phyloP scores from a whole-genome alignment of 2,888 invertebrate species.

The Empis livida region DNA sequence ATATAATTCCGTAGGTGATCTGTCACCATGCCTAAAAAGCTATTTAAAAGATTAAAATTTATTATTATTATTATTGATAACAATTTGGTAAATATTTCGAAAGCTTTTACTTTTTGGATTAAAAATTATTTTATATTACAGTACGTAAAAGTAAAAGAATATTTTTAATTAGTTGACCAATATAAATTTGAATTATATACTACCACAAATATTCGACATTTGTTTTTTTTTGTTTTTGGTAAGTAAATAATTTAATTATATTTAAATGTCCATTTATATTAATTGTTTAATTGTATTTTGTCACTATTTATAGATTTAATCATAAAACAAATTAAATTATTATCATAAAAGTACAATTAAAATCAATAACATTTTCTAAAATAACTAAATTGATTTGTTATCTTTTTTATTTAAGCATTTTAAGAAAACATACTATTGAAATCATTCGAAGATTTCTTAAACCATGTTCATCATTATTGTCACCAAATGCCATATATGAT shows the following conservation, averaged over 20 bases:
- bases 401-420: neutral
- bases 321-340: too few species aligned
- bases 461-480: constrained; percentile 30
- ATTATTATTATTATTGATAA: constrained; percentile 1
- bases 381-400: too few species aligned
- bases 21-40: constrained; percentile 35
- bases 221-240: constrained; percentile 1
- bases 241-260: neutral
- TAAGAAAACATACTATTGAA: constrained; percentile 26
- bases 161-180: too few species aligned
- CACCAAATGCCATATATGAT: constrained; percentile 33
- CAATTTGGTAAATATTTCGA: neutral
- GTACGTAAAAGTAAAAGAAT: too few species aligned
- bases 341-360: too few species aligned
- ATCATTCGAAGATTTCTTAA: constrained; percentile 31
- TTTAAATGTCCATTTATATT: too few species aligned
- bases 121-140: too few species aligned
- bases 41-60: constrained; percentile 11
- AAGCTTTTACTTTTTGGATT: too few species aligned
- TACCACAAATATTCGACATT: neutral
- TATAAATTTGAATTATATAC: constrained; percentile 1
- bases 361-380: neutral
- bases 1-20: constrained; percentile 56
- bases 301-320: too few species aligned
- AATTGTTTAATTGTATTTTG: too few species aligned